A percentile compares a stretch with the other conserved stretches of the same genome.
phyloP scores from a whole-genome alignment of 2,888 invertebrate species.

The Cephus pygmeus region DNA sequence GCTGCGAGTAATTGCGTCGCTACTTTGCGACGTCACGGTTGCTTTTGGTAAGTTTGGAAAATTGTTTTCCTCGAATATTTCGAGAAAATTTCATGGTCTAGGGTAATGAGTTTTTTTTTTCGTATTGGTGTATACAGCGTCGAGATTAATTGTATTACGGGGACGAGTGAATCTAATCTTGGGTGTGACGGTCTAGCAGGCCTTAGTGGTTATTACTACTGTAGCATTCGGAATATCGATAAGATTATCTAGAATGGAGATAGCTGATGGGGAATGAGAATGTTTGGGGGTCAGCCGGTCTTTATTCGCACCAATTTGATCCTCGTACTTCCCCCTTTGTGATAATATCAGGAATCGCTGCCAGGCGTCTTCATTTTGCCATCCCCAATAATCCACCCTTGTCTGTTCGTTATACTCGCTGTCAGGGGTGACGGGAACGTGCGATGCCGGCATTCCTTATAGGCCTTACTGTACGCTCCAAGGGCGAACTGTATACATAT shows the following conservation, averaged over 20 bases:
- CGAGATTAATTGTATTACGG: neutral
- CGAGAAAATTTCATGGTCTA: neutral
- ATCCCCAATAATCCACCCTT: neutral
- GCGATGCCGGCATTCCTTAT: neutral
- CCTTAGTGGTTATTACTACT: neutral
- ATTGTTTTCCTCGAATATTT: neutral
- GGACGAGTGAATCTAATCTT: neutral
- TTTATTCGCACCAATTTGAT: neutral
- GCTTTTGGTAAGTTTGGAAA: neutral
- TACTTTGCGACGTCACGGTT: neutral
- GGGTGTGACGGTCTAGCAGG: neutral
- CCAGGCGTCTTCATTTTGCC: constrained; percentile 4
- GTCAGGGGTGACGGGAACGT: neutral
- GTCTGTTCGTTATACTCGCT: neutral
- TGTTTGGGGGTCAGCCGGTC: neutral
- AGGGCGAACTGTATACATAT: constrained; percentile 3
- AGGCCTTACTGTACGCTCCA: neutral
- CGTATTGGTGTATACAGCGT: neutral
- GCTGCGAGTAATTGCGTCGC: neutral
- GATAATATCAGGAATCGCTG: neutral
- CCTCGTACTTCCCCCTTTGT: neutral
- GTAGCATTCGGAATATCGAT: neutral
- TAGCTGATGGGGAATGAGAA: neutral
- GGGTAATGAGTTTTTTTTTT: neutral
- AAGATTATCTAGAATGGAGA: neutral